Evolutionary conservation across 2,888 invertebrate species (phyloP).

Genomic region (Leptopilina myrica): DNA sequence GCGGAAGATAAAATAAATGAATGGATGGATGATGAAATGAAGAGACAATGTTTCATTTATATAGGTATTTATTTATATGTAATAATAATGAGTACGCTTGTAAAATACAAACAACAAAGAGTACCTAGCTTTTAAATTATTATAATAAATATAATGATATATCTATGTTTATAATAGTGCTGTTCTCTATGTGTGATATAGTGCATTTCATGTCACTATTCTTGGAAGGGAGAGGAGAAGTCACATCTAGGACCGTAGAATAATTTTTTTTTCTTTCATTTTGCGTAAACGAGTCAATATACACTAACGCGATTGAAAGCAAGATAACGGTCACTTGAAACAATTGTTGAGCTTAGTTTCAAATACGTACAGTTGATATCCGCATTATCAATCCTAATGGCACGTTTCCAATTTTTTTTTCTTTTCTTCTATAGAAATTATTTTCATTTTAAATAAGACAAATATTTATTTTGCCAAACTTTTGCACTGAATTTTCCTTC

Average conservation of each 20-base stretch:
- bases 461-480: too few relatives aligned
- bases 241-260: slow-evolving; percentile 64
- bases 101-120: slow-evolving; percentile 77
- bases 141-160: slow-evolving; percentile 76
- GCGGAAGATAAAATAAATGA: too few relatives aligned
- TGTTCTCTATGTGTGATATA: slow-evolving; percentile 72
- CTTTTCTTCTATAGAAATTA: not conserved
- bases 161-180: slow-evolving; percentile 74
- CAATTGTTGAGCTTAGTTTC: slow-evolving; percentile 33
- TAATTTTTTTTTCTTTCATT: slow-evolving; percentile 47
- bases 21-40: slow-evolving; percentile 30
- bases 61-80: slow-evolving; percentile 75
- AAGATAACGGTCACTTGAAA: slow-evolving; percentile 29
- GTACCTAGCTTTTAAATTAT: slow-evolving; percentile 75
- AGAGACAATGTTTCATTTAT: slow-evolving; percentile 67
- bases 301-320: slow-evolving; percentile 32
- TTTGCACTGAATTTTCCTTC: too few relatives aligned
- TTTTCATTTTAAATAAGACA: not conserved
- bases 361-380: not conserved
- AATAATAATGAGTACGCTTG: slow-evolving; percentile 75
- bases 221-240: slow-evolving; percentile 63
- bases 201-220: slow-evolving; percentile 72
- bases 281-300: slow-evolving; percentile 57
- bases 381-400: slow-evolving; percentile 18
- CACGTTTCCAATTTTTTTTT: slow-evolving; percentile 9